Base-by-base conservation (phyloP, 2,113 vertebrate species). In the Festucalex cinctus region DNA sequence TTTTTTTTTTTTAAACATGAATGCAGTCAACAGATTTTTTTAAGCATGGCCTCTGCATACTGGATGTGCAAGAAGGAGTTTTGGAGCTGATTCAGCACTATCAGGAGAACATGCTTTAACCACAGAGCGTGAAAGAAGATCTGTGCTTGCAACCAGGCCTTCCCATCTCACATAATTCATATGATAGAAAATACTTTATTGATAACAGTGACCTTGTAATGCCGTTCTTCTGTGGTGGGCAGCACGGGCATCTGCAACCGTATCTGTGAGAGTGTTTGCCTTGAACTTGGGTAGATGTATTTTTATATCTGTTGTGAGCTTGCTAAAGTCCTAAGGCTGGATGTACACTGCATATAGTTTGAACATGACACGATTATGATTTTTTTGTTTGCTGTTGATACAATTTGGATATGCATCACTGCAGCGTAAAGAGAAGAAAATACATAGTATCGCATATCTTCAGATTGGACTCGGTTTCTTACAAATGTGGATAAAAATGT, bases 181-280 rank as follows among this genome's bases (percentile, higher is more conserved):
- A 59, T 75, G 51, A 81, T 44, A 79, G 83, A 70, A 88, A 79
- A 76, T 59, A 46, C 20, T 63, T 49, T 77, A 79, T 81, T 78
- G 78, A 80, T 78, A 70, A 72, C 68, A 71, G 59, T 66, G 78
- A 78, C 68, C 69, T 39, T 19, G 36, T 68, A 82, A 73, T 61
- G 59, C 37, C 72, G 77, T 82, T 83, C 73, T 78, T 81, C 79
- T 76, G 24, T 54, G 70, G 63, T 57, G 48, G 70, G 77, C 68
- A 81, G 71, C 76, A 17, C 43, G 12, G n/a, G 48, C 10, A 54
- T 13, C 17, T 17, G 12, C 51, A 10, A 54, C 22, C 5, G 51
- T 24, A 13, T 54, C 10, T 54, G 12, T 24, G 48, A 51, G 48
- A 51, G 48, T 19, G 9, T 51, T 22, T n/a, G 48, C 20, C 9